Percentiles rank a stretch among this genome's conserved stretches.
Conservation (phyloP, 2,888 invertebrate genomes). For the Chymomyza fuscimana region DNA sequence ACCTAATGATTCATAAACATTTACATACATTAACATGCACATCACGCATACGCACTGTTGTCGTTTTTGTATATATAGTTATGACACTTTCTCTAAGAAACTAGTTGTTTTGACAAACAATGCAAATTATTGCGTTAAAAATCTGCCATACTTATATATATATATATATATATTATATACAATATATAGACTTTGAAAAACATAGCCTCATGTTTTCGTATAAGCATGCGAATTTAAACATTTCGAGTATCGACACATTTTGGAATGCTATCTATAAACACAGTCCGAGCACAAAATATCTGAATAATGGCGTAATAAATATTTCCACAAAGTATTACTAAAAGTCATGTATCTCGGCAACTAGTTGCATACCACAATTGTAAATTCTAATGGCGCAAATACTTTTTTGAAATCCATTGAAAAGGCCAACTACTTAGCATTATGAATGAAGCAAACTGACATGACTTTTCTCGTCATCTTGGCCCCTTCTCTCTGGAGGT, state of each 20-base stretch:
- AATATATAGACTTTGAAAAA: neutral
- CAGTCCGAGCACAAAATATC: neutral
- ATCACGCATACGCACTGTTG: constrained; percentile 37
- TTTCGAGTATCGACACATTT: constrained; percentile 49
- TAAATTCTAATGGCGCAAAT: constrained; percentile 16
- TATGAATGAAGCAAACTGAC: neutral
- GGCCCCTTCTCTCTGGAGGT: no score
- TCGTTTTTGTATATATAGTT: neutral
- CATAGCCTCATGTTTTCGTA: constrained; percentile 4
- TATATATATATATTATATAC: no score
- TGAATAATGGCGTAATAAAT: neutral
- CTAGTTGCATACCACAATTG: constrained; percentile 42
- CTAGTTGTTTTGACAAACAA: neutral
- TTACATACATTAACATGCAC: neutral
- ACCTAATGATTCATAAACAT: neutral
- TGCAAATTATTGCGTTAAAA: neutral
- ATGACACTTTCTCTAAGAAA: neutral
- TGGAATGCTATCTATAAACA: constrained; percentile 14
- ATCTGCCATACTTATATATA: neutral
- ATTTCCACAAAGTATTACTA: constrained; percentile 30
- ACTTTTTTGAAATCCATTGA: constrained; percentile 33
- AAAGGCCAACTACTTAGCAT: neutral
- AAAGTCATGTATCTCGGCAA: constrained; percentile 28
- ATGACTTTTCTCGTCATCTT: constrained; percentile 24
- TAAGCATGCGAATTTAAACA: constrained; percentile 46